Base-by-base conservation (phyloP, 2,113 vertebrate species). In the Progne subis region DNA sequence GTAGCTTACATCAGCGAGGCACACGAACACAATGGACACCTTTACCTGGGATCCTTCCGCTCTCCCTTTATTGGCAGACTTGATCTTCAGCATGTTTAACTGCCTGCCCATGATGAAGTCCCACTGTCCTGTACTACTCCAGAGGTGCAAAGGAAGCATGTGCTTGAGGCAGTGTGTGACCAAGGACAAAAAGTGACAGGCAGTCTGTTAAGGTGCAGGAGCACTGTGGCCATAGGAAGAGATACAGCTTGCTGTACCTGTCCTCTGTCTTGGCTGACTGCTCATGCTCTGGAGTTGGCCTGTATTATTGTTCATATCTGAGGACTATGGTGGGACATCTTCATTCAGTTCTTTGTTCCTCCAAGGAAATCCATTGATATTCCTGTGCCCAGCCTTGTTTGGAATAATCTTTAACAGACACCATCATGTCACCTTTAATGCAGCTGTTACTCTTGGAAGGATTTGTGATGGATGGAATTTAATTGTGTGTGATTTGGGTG, bases 31-130 rank as follows among this genome's bases (percentile, higher is more conserved):
- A 86, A 98, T 0, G 99, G 99, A 23, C 96, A 98, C 41, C 98
- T 99, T 29, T 99, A 99, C 96, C 75, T 99, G 92, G 99, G 99
- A n/a, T 99, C 99, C 78, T 99, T 99, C 97, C 94, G 96, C 8
- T 98, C 99, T 17, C 99, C 99, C 0, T 99, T 98, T 92, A 83
- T 99, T 82, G 98, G 98, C 97, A 98, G 97, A 67, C 98, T 99
- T 19, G 97, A 98, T 88, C 98, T 99, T 70, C 92, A 97, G 82
- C 90, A 97, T 24, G 96, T 98, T 41, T 99, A 98, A 88, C 65
- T 80, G 25, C 46, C 78, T 32, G 5, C 59, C 55, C 12, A 8
- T 7, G 23, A 55, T 53, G 18, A 91, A 93, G 50, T 90, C 49
- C 67, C 43, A 11, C 60, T 81, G 32, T 65, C 53, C 80, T 87